A percentile compares a stretch with the other conserved stretches of the same genome.
Evolutionary conservation across 2,113 vertebrate genomes (phyloP).

Genomic region (Rattus norvegicus): GRCr8 NC_086023.1:168070001-168070500

Average conservation of each 20-base stretch:
- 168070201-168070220: constrained; percentile 87
- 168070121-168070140: constrained; percentile 95
- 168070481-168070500: not conserved
- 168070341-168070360: constrained; percentile 94
- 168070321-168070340: constrained; percentile 96
- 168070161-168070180: constrained; percentile 92
- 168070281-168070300: constrained; percentile 95
- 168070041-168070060: constrained; percentile 94
- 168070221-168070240: constrained; percentile 91
- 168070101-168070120: constrained; percentile 95
- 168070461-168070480: not conserved
- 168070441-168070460: not conserved
- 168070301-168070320: constrained; percentile 93
- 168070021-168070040: constrained; percentile 95
- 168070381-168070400: constrained; percentile 90
- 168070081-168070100: constrained; percentile 96
- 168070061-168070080: constrained; percentile 94
- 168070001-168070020: constrained; percentile 98
- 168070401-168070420: rapidly evolving
- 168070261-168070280: constrained; percentile 95
- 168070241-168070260: constrained; percentile 96
- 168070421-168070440: not conserved
- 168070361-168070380: constrained; percentile 95
- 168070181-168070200: constrained; percentile 95
- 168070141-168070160: constrained; percentile 94